phyloP scores from a whole-genome alignment of 1,140 invertebrate genomes.

The Tribolium castaneum region DNA sequence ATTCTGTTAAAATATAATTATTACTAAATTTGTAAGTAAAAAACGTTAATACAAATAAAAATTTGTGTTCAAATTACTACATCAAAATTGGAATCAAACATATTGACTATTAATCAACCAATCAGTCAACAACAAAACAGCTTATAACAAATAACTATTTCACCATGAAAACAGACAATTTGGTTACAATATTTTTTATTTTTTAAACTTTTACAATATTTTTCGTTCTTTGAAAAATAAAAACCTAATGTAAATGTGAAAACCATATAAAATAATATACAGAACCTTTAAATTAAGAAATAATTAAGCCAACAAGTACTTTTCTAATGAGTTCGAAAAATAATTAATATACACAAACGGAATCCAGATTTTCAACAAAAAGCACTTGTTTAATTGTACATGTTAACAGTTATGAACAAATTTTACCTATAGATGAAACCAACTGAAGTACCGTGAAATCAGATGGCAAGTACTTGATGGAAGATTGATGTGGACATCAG shows the following conservation, averaged over 20 bases:
- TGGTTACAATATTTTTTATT: background rate
- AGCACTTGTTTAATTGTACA: constrained; percentile 36
- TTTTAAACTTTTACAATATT: background rate
- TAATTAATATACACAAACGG: background rate
- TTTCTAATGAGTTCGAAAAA: background rate
- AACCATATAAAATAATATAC: constrained; percentile 10
- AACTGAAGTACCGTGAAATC: background rate
- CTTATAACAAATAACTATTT: too few species aligned
- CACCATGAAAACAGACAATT: too few species aligned
- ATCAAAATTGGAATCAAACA: too few species aligned
- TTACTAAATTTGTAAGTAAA: too few species aligned
- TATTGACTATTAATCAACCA: too few species aligned
- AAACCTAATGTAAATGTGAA: constrained; percentile 1
- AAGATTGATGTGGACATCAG: constrained; percentile 41
- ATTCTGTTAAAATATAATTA: too few species aligned
- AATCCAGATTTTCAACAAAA: constrained; percentile 18
- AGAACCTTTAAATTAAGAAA: background rate
- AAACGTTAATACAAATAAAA: too few species aligned
- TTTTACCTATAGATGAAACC: constrained; percentile 3
- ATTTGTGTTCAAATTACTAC: too few species aligned
- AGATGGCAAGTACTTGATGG: constrained; percentile 1
- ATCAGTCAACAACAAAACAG: too few species aligned
- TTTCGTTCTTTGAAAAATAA: constrained; percentile 4
- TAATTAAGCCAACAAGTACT: constrained; percentile 27
- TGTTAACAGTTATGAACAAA: constrained; percentile 15